Percentiles rank a stretch among this genome's conserved stretches.
Conservation (phyloP, 1,140 invertebrate genomes). For the Venturia canescens region DNA sequence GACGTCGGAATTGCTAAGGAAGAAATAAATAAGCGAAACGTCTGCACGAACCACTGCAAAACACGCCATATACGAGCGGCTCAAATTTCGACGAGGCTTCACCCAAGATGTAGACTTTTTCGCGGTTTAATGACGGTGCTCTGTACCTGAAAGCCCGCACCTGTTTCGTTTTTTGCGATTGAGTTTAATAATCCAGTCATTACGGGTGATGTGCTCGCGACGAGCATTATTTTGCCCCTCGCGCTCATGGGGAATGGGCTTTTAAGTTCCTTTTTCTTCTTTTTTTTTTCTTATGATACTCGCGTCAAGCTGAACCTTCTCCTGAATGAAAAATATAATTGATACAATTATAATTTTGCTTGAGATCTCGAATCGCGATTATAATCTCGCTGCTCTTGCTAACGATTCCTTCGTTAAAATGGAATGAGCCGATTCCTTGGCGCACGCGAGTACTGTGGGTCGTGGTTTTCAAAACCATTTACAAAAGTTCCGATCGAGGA, state of each 20-base stretch:
- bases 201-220: constrained; percentile 41
- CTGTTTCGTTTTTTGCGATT: constrained; percentile 60
- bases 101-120: constrained; percentile 14
- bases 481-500: not conserved
- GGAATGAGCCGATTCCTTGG: not conserved
- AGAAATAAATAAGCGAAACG: constrained; percentile 52
- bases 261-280: not conserved
- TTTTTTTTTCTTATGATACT: too few species aligned
- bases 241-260: not conserved
- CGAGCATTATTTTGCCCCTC: constrained; percentile 29
- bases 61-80: constrained; percentile 23
- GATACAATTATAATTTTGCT: not conserved
- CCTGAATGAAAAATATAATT: constrained; percentile 50
- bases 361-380: not conserved
- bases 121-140: constrained; percentile 42
- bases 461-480: not conserved
- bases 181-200: constrained; percentile 62
- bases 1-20: constrained; percentile 56
- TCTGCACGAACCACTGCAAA: constrained; percentile 46
- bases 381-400: not conserved
- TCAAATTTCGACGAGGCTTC: not conserved
- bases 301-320: too few species aligned
- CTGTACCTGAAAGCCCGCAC: constrained; percentile 47
- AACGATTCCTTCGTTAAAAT: not conserved
- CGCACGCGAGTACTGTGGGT: not conserved